Base-by-base conservation (phyloP, 2,113 vertebrate species). In the Ochotona princeps region DNA sequence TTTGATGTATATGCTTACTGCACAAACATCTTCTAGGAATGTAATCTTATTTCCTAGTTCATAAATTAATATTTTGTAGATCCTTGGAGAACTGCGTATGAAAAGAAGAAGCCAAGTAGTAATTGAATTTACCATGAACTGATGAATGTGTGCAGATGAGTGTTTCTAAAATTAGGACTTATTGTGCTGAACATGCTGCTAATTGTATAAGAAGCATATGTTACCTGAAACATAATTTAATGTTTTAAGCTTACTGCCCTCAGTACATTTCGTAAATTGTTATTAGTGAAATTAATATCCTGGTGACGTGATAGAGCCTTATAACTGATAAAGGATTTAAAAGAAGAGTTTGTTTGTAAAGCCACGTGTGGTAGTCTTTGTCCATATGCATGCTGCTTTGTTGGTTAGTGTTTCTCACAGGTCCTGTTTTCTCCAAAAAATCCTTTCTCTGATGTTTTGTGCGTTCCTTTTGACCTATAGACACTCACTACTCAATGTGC, bases 211-310 rank as follows among this genome's bases (percentile, higher is more conserved):
- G 83, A 81, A 95, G 35, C 89, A 61, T 94, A 76, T 91, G 92
- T 83, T 66, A 94, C 49, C n/a, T 74, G 94, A 87, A 94, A 90
- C 95, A 67, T 81, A 84, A 81, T 89, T 95, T 91, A 49, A 66
- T 60, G 35, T 87, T 88, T 94, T 73, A 65, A 73, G 84, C n/a
- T 4, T 75, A 10, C 82, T 95, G 87, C 83, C 51, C 73, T 88
- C 81, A 70, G 0, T 73, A 83, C 23, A 5, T 69, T 90, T 79
- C 95, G 72, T 75, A 83, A 82, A 88, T 28, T 54, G n/a, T 49
- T 83, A 14, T 13, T 75, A 79, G 73, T 88, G 80, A 96, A 95
- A 75, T 80, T 32, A 82, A 67, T 60, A 60, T 38, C 89, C 81
- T 87, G 89, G 91, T 38, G 91, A 86, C 72, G 21, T 9, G 60